phyloP scores from a whole-genome alignment of 2,113 vertebrate genomes.

The Eretmochelys imbricata region DNA sequence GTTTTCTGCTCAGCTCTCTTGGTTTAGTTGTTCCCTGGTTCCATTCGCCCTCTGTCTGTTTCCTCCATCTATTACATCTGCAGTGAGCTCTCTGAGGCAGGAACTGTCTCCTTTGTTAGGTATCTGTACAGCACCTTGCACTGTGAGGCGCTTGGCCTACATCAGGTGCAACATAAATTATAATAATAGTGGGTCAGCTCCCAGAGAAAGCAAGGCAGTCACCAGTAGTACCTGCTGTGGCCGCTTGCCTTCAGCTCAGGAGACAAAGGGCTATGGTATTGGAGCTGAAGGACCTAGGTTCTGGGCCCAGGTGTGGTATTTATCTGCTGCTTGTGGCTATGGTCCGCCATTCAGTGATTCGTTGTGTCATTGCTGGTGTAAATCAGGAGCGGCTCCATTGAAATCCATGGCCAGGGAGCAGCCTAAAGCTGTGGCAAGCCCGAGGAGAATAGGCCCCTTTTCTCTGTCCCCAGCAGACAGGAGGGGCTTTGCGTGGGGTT shows the following conservation, averaged over 20 bases:
- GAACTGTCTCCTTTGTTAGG: no score
- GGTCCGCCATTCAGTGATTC: not conserved
- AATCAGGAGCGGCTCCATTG: not conserved
- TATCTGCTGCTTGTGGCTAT: not conserved
- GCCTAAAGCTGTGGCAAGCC: not conserved
- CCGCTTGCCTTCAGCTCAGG: not conserved
- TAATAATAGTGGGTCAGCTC: not conserved
- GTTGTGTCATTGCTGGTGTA: not conserved
- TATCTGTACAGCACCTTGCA: not conserved
- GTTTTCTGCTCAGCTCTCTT: not conserved
- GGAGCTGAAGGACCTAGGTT: not conserved
- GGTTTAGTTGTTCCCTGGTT: not conserved
- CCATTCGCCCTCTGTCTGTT: not conserved
- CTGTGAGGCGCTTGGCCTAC: not conserved
- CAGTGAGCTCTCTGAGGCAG: no score
- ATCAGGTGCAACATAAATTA: not conserved
- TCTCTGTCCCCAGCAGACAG: not conserved
- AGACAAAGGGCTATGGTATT: not conserved
- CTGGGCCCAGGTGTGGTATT: not conserved
- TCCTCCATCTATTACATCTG: not conserved
- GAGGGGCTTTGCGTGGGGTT: not conserved
- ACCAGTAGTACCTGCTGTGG: not conserved
- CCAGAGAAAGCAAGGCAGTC: not conserved
- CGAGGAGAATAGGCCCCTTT: not conserved
- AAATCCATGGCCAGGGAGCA: not conserved